Base-by-base conservation (phyloP, 2,113 vertebrate species). In the Anoplopoma fimbria region DNA sequence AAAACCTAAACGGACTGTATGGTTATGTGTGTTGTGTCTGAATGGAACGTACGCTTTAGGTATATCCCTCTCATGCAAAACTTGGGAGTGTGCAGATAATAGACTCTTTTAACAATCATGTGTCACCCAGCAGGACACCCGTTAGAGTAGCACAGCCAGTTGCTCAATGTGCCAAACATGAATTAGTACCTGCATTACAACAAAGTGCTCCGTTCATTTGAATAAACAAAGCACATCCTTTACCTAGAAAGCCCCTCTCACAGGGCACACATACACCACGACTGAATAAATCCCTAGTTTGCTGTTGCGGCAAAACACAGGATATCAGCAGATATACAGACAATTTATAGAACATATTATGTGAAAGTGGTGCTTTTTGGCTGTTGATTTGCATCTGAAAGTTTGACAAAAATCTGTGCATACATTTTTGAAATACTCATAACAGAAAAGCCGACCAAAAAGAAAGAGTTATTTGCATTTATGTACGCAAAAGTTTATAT, bases 51-150 rank as follows among this genome's bases (percentile, higher is more conserved):
- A 55, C 2, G 47, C 51, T 45, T 45, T 34, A 23, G 9, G 27
- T 27, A 36, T 1, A 38, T 4, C 33, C 3, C 23, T 4, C 12
- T 34, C 23, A 12, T 63, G 4, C 27, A 27, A 29, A 47, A 27
- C 47, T 12, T 14, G 4, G 29, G 21, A n/a, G 25, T 49, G 31
- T 25, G 40, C 62, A 57, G 72, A 82, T 45, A 60, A 83, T 80
- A 86, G 51, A 40, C 62, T 77, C 40, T 27, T 49, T n/a, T 25
- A 23, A 67, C 64, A 71, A 62, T 15, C 65, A 70, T 61, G 65
- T 63, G 67, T 76, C 61, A 69, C 57, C 10, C 75, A 64, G 62
- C 67, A 68, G 88, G 75, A 75, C n/a, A 15, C 62, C n/a, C 15
- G n/a, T 21, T 5, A 60, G 38, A 81, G 57, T 9, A 60, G 58